phyloP scores from a whole-genome alignment of 2,113 vertebrate species.

The Heloderma charlesbogerti region DNA sequence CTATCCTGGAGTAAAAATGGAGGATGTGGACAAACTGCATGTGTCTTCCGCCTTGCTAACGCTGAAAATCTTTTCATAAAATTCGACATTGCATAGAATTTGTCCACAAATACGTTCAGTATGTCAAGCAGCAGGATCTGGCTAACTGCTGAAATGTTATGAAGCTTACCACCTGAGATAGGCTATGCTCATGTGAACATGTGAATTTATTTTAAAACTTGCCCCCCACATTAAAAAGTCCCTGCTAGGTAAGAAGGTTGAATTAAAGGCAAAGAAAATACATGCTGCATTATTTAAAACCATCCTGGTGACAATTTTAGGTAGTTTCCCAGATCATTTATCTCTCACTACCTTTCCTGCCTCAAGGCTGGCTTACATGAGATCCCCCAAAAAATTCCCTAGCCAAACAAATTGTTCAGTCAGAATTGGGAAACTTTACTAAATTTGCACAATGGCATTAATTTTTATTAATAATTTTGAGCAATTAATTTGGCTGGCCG shows the following conservation, averaged over 20 bases:
- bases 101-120: neutral
- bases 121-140: neutral
- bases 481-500: neutral
- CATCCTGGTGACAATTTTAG: neutral
- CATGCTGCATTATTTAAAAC: neutral
- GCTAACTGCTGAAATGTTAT: neutral
- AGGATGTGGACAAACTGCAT: neutral
- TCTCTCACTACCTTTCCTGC: neutral
- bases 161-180: neutral
- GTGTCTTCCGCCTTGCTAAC: neutral
- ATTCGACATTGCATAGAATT: neutral
- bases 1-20: neutral
- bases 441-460: neutral
- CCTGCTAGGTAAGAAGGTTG: neutral
- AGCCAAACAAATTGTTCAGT: neutral
- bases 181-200: neutral
- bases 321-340: neutral
- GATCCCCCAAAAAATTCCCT: neutral
- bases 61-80: neutral
- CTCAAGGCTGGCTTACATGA: neutral
- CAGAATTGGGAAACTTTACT: neutral
- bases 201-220: neutral
- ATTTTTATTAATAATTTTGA: neutral
- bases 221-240: neutral
- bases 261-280: neutral